These are phyloP conservation scores for Tyria jacobaeae DNA, from an alignment of 2,888 invertebrate genomes.

Conservation along the genomic window DNA sequence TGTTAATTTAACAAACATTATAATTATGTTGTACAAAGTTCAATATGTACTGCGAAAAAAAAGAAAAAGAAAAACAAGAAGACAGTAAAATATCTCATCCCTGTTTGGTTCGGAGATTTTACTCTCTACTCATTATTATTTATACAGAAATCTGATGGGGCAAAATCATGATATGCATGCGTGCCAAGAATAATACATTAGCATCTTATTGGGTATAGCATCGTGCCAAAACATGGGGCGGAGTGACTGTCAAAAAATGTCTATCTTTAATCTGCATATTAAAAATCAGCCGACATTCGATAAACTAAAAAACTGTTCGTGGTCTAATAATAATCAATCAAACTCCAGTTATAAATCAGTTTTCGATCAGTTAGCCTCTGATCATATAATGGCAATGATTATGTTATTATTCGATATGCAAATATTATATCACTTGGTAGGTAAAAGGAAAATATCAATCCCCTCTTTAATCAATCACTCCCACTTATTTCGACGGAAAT, in stretches of 20 bases:
- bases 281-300: slow-evolving; percentile 42
- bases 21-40: slow-evolving; percentile 54
- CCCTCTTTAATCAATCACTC: slow-evolving; percentile 46
- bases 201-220: slow-evolving; percentile 76
- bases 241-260: slow-evolving; percentile 57
- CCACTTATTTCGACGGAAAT: slow-evolving; percentile 27
- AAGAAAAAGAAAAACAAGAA: no score
- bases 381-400: slow-evolving; percentile 43
- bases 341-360: slow-evolving; percentile 53
- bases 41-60: slow-evolving; percentile 45
- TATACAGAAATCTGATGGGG: slow-evolving; percentile 75
- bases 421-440: slow-evolving; percentile 39
- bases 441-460: slow-evolving; percentile 45
- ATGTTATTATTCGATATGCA: slow-evolving; percentile 48
- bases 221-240: slow-evolving; percentile 66
- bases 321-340: slow-evolving; percentile 53
- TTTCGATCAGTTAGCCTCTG: slow-evolving; percentile 43
- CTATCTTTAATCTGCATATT: slow-evolving; percentile 43
- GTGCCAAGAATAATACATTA: slow-evolving; percentile 85
- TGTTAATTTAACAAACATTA: slow-evolving; percentile 44
- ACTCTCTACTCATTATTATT: slow-evolving; percentile 63
- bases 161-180: slow-evolving; percentile 58
- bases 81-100: slow-evolving; percentile 57
- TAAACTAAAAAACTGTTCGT: slow-evolving; percentile 37
- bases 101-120: slow-evolving; percentile 49